phyloP scores from a whole-genome alignment of 2,797 vertebrate genomes.

The Parambassis ranga region DNA sequence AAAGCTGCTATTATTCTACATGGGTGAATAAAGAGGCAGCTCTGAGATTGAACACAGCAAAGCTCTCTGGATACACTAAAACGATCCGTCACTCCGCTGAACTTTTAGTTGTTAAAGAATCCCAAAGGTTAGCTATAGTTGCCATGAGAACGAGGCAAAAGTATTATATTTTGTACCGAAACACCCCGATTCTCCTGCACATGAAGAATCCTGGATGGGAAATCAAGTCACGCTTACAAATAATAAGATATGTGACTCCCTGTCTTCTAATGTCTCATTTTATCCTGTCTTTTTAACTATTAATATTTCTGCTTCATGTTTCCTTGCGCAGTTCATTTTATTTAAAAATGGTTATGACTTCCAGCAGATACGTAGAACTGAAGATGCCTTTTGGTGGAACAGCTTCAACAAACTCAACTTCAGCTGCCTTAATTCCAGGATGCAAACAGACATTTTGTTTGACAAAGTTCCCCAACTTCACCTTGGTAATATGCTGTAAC shows the following conservation, averaged over 20 bases:
- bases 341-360: too few relatives aligned
- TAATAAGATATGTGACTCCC: neutral
- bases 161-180: neutral
- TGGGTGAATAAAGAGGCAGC: slow-evolving; percentile 60
- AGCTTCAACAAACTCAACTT: too few relatives aligned
- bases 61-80: slow-evolving; percentile 34
- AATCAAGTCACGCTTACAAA: neutral
- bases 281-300: neutral
- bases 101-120: slow-evolving; percentile 14
- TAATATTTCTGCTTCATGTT: neutral
- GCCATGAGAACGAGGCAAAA: slow-evolving; percentile 8
- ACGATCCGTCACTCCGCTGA: slow-evolving; percentile 23
- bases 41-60: slow-evolving; percentile 45
- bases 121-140: slow-evolving; percentile 8
- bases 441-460: neutral
- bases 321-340: neutral
- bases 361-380: too few relatives aligned
- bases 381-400: too few relatives aligned
- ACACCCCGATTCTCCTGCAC: neutral
- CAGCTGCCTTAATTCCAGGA: too few relatives aligned
- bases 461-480: neutral
- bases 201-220: neutral
- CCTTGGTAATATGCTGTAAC: neutral
- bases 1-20: slow-evolving; percentile 68
- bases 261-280: neutral